Base-by-base conservation (phyloP, 1,140 invertebrate genomes). In the Stenopsyche tienmushanensis region DNA sequence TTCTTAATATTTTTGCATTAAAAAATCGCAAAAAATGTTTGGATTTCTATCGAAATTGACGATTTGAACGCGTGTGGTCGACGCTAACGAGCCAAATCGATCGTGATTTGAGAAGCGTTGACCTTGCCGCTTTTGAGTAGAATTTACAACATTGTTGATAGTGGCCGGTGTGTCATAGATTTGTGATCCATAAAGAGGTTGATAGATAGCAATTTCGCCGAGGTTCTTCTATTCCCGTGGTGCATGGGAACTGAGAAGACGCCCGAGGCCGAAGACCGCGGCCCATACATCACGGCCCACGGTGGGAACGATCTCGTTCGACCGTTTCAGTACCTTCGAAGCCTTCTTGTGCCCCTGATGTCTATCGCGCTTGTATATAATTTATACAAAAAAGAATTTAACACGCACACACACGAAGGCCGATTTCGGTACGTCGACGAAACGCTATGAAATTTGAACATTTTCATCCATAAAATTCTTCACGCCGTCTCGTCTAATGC, bases 271-370 rank as follows among this genome's bases (percentile, higher is more conserved):
- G 45, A 39, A 47, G 44, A 8, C 54, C 45, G 25, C n/a, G 20
- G 64, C 68, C 68, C 64, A 70, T 70, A 70, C 65, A 70, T 70
- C 68, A 70, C 64, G 54, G 60, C 62, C 50, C 63, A 42, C 64
- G 68, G 68, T 70, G 68, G 64, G 68, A 70, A 69, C 45, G 44
- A 24, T 9, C 52, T 26, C 23, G 44, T 29, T 23, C 23, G 18
- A 24, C 44, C 18, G 18, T 49, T 62, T 62, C n/a, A n/a, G n/a
- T n/a, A n/a, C n/a, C 58, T n/a, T n/a, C n/a, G 60, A 39, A 52
- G 42, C 29, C 20, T 49, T 55, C 65, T 67, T 57, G 60, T n/a
- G 52, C 55, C 59, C 59, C 45, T 62, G 53, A 60, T 60, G 57
- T 60, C 57, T 60, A 60, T 60, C 57, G 39, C 29, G 5, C 5